Base-by-base conservation (phyloP, 2,113 vertebrate species). In the Peucedramus taeniatus region DNA sequence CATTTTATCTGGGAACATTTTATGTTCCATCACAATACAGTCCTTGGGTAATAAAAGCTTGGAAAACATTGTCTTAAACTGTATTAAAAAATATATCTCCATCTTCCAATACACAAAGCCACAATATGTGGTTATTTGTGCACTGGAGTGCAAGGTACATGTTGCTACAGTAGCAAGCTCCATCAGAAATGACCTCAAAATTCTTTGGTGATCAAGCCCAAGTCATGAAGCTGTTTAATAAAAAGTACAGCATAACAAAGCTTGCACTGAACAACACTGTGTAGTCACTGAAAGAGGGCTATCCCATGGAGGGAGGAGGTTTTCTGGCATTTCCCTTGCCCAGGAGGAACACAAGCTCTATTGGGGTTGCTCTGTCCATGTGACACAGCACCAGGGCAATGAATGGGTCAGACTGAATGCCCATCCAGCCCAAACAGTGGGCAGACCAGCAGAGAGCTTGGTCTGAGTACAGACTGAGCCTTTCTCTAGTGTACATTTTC, bases 291-390 rank as follows among this genome's bases (percentile, higher is more conserved):
- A 39, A 60, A 50, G 37, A 68, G 31, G 14, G 63, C n/a, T 51
- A 12, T 16, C 7, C 17, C 76, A n/a, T 0, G 2, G 30, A n/a
- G 5, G 12, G 3, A 59, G 21, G 23, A 24, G 26, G 4, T 53
- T 63, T 70, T 61, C 47, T 19, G 3, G 20, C 11, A 18, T 54
- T 82, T 35, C 37, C 26, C 10, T 81, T 14, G 2, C 20, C 17
- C 28, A 86, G 13, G 15, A 81, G 23, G 23, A 30, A 66, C 63
- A 61, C 1, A 0, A 76, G 33, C 53, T 74, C 37, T 49, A 2
- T 13, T 17, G 19, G 54, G 7, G 26, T 37, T 77, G 37, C 49
- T 54, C 57, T 80, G 53, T 35, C 2, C 1, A 24, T 20, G 56
- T 40, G 50, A 74, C 54, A 69, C 28, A 81, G 31, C 45, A 44